Evolutionary conservation across 1,140 invertebrate genomes (phyloP), one percentile per base, ranked within the genome.

Genomic region (Musca domestica): DNA sequence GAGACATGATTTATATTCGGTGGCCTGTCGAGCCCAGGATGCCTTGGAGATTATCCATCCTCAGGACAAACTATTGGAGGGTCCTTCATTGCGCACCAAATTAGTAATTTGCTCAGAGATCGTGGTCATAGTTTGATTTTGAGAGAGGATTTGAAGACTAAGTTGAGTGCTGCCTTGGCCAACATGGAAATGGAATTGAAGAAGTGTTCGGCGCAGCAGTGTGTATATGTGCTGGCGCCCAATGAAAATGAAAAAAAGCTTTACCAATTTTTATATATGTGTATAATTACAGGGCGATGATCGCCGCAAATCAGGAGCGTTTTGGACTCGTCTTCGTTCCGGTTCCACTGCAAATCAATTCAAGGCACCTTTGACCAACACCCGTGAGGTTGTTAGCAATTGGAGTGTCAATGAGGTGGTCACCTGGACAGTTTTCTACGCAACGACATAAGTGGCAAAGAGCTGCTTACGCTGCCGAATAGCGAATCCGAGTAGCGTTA

Each of bases 391-490:
- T 2, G 81, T 78, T n/a, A 78, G 83, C 23, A 85, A 83, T 23
- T 92, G 90, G 90, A 88, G 89, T 48, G 87, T 90, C 1, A 86
- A 87, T 65, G 91, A 92, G 73, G 90, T 92, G 2, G 89, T 89
- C 61, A 84, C 85, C 14, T 98, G 96, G 96, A 92, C 72, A 89
- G 89, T 52, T 98, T 98, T 76, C 85, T 90, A 2, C 88, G 89
- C 19, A 93, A 98, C 80, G 95, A 98, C 81, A 94, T 98, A 70
- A 88, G 93, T 46, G 96, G 96, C 4, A 86, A 91, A 22, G 96
- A 98, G 78, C 85, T 98, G 12, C 83, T 98, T 0, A 89, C 90
- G 10, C 83, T 98, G n/a, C n/a, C n/a, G n/a, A n/a, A n/a, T n/a
- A n/a, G n/a, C n/a, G n/a, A n/a, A n/a, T n/a, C n/a, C n/a, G n/a